Percentiles rank a stretch among this genome's conserved stretches.
phyloP scores from a whole-genome alignment of 1,140 invertebrate genomes.

The Chrysopa pallens region DNA sequence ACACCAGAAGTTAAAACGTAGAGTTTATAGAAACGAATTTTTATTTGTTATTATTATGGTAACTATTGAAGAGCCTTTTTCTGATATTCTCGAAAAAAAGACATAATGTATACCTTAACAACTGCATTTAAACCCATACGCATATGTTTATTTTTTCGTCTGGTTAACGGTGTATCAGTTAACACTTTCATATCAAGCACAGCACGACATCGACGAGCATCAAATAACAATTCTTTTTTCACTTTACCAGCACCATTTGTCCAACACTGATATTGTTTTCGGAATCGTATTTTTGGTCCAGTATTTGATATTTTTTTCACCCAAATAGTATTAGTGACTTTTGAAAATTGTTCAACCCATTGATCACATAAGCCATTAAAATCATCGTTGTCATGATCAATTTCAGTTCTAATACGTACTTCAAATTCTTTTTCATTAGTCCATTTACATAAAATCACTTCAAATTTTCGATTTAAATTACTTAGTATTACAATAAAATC shows the following conservation, averaged over 20 bases:
- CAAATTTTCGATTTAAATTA: slow-evolving; percentile 16
- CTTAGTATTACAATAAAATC: slow-evolving; percentile 13
- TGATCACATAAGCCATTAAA: slow-evolving; percentile 19
- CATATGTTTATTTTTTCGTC: slow-evolving; percentile 17
- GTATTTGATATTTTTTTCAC: slow-evolving; percentile 22
- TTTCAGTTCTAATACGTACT: slow-evolving; percentile 19
- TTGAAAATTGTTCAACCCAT: slow-evolving; percentile 20
- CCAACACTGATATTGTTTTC: slow-evolving; percentile 23
- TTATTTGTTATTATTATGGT: too few species aligned
- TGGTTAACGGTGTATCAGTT: slow-evolving; percentile 14
- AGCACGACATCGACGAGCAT: slow-evolving; percentile 17
- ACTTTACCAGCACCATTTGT: slow-evolving; percentile 13
- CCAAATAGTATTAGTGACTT: slow-evolving; percentile 19
- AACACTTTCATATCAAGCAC: slow-evolving; percentile 21
- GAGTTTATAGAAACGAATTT: too few species aligned
- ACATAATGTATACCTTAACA: slow-evolving; percentile 20
- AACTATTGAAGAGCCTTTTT: too few species aligned
- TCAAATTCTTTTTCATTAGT: slow-evolving; percentile 17
- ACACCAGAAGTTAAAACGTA: too few species aligned
- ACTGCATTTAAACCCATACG: slow-evolving; percentile 18
- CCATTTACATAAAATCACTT: slow-evolving; percentile 18
- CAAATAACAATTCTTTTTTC: slow-evolving; percentile 19
- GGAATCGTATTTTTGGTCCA: slow-evolving; percentile 20
- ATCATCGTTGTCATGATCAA: slow-evolving; percentile 15
- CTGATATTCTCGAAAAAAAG: too few species aligned